These are phyloP conservation scores for Suillia variegata DNA, from an alignment of 2,888 invertebrate genomes.

Conservation along the genomic window DNA sequence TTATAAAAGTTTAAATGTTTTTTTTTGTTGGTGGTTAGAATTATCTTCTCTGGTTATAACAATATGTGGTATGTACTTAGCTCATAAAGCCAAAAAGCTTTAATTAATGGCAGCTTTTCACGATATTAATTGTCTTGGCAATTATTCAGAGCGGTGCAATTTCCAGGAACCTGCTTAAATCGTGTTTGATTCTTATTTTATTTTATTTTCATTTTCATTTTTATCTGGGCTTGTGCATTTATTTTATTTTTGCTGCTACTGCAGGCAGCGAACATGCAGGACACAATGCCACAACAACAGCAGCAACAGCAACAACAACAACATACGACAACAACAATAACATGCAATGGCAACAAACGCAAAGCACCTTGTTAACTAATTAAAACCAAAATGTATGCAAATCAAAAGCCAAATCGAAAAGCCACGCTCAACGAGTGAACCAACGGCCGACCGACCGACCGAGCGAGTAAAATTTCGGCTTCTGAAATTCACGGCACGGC, in stretches of 20 bases:
- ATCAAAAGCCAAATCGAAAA: conserved; percentile 45
- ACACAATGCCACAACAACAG: conserved; percentile 12
- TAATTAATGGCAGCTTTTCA: too few relatives aligned
- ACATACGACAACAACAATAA: conserved; percentile 48
- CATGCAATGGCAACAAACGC: conserved; percentile 53
- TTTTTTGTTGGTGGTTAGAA: too few relatives aligned
- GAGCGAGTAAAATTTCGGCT: neutral
- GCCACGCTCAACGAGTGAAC: neutral
- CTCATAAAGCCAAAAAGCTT: too few relatives aligned
- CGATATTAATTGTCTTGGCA: too few relatives aligned
- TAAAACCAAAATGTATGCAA: conserved; percentile 59
- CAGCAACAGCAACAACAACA: conserved; percentile 32
- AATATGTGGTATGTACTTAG: too few relatives aligned
- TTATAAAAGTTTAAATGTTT: too few relatives aligned
- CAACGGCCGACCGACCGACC: too few relatives aligned
- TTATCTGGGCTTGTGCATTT: conserved; percentile 1
- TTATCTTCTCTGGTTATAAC: too few relatives aligned
- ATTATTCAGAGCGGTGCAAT: conserved; percentile 22
- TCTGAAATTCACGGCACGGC: conserved; percentile 18
- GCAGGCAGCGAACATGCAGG: conserved; percentile 11
- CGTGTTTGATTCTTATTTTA: conserved; percentile 46
- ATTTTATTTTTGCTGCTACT: neutral
- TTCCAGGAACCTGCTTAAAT: conserved; percentile 52
- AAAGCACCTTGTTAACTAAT: conserved; percentile 59
- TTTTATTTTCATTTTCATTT: conserved; percentile 11